Base-by-base conservation (phyloP, 2,797 vertebrate species). In the Sebastes nivosus region DNA sequence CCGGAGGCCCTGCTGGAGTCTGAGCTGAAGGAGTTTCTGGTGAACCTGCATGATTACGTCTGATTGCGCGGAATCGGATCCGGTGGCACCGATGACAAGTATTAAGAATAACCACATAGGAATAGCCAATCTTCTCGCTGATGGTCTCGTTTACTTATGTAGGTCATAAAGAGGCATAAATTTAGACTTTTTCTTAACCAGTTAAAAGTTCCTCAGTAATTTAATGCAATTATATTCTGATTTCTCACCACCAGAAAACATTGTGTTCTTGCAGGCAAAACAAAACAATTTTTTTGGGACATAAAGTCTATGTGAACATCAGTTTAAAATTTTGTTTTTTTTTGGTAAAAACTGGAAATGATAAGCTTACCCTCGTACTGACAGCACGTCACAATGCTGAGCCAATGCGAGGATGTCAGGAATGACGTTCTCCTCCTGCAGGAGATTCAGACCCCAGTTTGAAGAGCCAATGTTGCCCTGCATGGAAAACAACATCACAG, bases 391-490 rank as follows among this genome's bases (percentile, higher is more conserved):
- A 92, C 98, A 99, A 77, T 99, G 97, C 66, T 98, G 97, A 16
- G 98, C 98, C 92, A 99, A 93, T 8, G 96, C 86, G 29, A 99
- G 94, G 82, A 99, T 98, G 93, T 99, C 98, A 36, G 98, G 98
- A 89, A 99, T 97, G 73, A 99, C 97, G 78, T 99, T 99, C 94
- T 99, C 99, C 89, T 99, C 99, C 87, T 98, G 98, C 77, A 99
- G 97, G 86, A 99, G 96, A 93, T 99, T 99, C 73, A 99, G 96
- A 84, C 99, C 99, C 99, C 99, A 99, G 78, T 99, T 99, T 14
- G 99, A 99, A 25, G 98, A 99, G 77, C 99, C 98, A 42, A 99
- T 98, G 94, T 99, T 99, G 72, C 97, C 99, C 99, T 99, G 87
- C 10, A 70, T 83, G 92, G 10, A 81, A 68, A 77, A 70, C n/a